phyloP scores from a whole-genome alignment of 1,140 invertebrate species.

The Polyergus mexicanus region DNA sequence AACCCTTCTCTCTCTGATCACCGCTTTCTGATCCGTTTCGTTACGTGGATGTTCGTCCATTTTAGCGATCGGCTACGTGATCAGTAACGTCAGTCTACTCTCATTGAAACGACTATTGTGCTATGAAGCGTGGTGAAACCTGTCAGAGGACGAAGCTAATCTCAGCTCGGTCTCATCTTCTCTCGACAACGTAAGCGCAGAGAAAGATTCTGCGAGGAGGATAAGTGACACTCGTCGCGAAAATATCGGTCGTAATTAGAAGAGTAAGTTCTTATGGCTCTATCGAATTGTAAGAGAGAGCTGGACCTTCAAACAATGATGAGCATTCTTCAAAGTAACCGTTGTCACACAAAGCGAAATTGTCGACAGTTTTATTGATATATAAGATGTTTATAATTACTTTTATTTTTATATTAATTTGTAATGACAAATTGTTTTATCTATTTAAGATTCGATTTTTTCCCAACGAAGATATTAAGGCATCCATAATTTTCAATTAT shows the following conservation, averaged over 20 bases:
- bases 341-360: not conserved
- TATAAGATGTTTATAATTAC: not conserved
- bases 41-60: slow-evolving; percentile 63
- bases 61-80: slow-evolving; percentile 42
- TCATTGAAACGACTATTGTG: slow-evolving; percentile 59
- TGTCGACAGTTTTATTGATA: not conserved
- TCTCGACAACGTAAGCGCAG: slow-evolving; percentile 14
- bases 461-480: not conserved
- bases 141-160: slow-evolving; percentile 52
- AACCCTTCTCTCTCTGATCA: slow-evolving; percentile 47
- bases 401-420: not conserved
- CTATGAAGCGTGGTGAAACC: slow-evolving; percentile 63
- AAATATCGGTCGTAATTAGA: slow-evolving; percentile 24
- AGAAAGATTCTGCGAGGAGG: not conserved
- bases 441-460: not conserved
- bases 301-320: not conserved
- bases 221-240: slow-evolving; percentile 35
- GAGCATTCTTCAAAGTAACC: not conserved
- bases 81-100: slow-evolving; percentile 45
- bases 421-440: not conserved
- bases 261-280: not conserved
- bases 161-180: slow-evolving; percentile 42
- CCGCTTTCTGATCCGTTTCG: slow-evolving; percentile 48
- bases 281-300: slow-evolving; percentile 29
- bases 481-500: not conserved